phyloP scores from a whole-genome alignment of 2,888 invertebrate species.

The Rhagium mordax region DNA sequence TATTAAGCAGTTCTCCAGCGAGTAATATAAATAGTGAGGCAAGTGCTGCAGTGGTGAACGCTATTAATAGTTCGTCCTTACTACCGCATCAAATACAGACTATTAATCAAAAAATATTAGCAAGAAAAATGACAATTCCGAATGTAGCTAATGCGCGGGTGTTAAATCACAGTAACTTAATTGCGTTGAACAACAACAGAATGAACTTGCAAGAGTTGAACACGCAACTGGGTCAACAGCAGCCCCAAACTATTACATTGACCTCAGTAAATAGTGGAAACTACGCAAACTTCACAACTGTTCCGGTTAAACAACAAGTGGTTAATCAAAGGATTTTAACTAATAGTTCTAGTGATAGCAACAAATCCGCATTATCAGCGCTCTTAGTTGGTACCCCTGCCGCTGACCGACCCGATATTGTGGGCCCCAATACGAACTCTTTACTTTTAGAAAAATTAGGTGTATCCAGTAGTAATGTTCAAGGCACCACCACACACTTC shows the following conservation, averaged over 20 bases:
- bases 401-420: constrained; percentile 74
- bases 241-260: constrained; percentile 67
- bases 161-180: constrained; percentile 68
- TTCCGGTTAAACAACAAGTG: constrained; percentile 65
- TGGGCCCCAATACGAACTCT: constrained; percentile 72
- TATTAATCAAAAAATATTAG: constrained; percentile 69
- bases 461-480: constrained; percentile 66
- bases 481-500: constrained; percentile 55
- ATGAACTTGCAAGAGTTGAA: constrained; percentile 55
- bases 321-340: constrained; percentile 51
- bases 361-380: constrained; percentile 73
- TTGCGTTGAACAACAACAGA: constrained; percentile 66
- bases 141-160: constrained; percentile 70
- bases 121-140: constrained; percentile 74
- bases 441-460: constrained; percentile 72
- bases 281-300: constrained; percentile 63
- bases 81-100: constrained; percentile 64
- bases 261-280: constrained; percentile 65
- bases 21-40: constrained; percentile 73
- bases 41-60: constrained; percentile 73
- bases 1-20: constrained; percentile 85
- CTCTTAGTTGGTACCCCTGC: constrained; percentile 75
- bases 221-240: constrained; percentile 61
- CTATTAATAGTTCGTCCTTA: constrained; percentile 66
- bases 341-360: constrained; percentile 48